Percentiles rank a stretch among this genome's conserved stretches.
phyloP scores from a whole-genome alignment of 2,888 invertebrate species.

The Calameuta filiformis region DNA sequence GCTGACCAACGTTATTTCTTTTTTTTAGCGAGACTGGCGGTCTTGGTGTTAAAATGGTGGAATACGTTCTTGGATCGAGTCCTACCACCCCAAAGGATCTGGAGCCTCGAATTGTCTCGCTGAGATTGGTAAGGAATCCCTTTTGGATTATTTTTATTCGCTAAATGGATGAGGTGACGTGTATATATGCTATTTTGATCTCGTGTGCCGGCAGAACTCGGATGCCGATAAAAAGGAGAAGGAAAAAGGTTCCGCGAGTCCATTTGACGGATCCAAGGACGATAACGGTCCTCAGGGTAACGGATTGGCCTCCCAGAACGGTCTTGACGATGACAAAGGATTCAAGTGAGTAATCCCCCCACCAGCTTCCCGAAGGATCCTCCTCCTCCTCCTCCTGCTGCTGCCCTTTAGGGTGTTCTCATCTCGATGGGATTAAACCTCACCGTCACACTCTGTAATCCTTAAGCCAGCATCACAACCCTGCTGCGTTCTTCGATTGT shows the following conservation, averaged over 20 bases:
- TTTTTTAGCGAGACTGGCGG: constrained; percentile 83
- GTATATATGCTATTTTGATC: background rate
- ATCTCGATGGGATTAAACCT: too few relatives aligned
- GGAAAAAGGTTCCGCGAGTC: constrained; percentile 70
- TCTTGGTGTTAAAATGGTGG: constrained; percentile 97
- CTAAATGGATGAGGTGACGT: background rate
- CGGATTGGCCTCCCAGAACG: constrained; percentile 72
- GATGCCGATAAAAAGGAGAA: constrained; percentile 67
- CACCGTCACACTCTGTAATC: too few relatives aligned
- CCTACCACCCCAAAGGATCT: constrained; percentile 73
- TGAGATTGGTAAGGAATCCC: constrained; percentile 60
- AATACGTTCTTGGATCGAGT: constrained; percentile 94
- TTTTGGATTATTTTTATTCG: background rate
- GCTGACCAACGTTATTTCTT: background rate
- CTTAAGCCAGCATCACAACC: too few relatives aligned
- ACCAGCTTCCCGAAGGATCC: too few relatives aligned
- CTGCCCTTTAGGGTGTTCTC: too few relatives aligned
- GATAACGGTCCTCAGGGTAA: constrained; percentile 69
- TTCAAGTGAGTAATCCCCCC: constrained; percentile 80
- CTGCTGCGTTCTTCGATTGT: too few relatives aligned
- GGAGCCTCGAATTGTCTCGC: constrained; percentile 60
- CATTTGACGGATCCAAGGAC: constrained; percentile 71
- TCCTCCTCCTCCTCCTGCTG: too few relatives aligned
- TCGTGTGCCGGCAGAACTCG: constrained; percentile 46
- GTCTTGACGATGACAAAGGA: constrained; percentile 88